phyloP scores from a whole-genome alignment of 2,113 vertebrate species.

The Colius striatus region DNA sequence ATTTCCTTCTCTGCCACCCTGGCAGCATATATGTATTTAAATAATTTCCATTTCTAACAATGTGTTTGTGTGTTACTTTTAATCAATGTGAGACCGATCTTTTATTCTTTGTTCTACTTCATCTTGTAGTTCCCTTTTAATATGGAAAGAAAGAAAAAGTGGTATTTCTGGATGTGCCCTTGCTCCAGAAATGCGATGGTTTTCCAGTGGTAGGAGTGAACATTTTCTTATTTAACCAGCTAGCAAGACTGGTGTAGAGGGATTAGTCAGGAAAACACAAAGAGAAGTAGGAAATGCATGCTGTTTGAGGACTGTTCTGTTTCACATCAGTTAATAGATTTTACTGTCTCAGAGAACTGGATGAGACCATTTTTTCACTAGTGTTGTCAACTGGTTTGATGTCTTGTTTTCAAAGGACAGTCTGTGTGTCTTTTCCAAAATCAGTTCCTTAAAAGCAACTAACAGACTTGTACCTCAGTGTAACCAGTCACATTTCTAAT shows the following conservation, averaged over 20 bases:
- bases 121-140: background rate
- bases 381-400: background rate
- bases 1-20: background rate
- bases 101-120: background rate
- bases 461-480: background rate
- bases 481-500: background rate
- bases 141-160: background rate
- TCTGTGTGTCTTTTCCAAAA: background rate
- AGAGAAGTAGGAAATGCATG: background rate
- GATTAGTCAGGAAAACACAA: background rate
- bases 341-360: background rate
- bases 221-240: background rate
- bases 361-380: background rate
- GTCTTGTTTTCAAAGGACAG: background rate
- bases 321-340: background rate
- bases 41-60: constrained; percentile 26
- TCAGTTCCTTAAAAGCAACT: background rate
- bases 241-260: background rate
- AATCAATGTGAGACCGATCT: background rate
- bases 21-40: background rate
- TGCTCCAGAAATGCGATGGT: background rate
- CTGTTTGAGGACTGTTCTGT: background rate
- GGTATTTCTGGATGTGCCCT: background rate
- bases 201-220: background rate
- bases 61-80: constrained; percentile 8